These are phyloP conservation scores for Leontopithecus rosalia DNA, from an alignment of 2,797 vertebrate species.

Conservation along the genomic window DNA sequence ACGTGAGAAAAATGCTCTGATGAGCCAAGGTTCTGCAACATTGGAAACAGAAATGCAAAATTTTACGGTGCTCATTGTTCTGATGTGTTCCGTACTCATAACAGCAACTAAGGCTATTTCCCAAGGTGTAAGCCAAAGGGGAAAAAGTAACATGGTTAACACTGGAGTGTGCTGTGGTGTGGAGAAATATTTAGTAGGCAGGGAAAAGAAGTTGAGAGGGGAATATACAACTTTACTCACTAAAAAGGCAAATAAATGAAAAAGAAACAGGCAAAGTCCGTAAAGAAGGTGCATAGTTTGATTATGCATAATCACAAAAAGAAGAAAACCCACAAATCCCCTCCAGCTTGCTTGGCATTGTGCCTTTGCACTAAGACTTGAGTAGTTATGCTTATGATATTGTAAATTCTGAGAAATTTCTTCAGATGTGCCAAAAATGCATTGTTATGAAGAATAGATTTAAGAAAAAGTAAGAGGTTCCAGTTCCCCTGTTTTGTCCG, in stretches of 20 bases:
- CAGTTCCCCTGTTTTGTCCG: background rate
- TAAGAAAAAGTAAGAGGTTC: background rate
- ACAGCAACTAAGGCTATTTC: background rate
- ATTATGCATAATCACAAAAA: background rate
- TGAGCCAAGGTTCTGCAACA: background rate
- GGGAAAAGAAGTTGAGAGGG: background rate
- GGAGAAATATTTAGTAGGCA: background rate
- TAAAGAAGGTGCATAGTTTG: background rate
- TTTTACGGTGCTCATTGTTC: background rate
- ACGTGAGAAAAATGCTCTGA: background rate
- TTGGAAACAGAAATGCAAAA: background rate
- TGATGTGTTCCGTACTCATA: background rate
- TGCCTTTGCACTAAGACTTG: background rate
- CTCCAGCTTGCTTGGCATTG: background rate
- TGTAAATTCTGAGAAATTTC: background rate
- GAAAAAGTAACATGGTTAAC: background rate
- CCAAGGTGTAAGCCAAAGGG: background rate
- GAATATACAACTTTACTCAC: background rate
- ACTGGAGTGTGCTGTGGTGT: background rate
- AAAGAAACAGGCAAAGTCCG: background rate
- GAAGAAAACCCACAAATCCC: background rate
- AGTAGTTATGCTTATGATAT: background rate
- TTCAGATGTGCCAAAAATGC: background rate
- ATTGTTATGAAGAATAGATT: background rate
- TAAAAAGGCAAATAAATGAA: background rate